phyloP scores from a whole-genome alignment of 2,113 vertebrate genomes.

The Hepsetus odoe region DNA sequence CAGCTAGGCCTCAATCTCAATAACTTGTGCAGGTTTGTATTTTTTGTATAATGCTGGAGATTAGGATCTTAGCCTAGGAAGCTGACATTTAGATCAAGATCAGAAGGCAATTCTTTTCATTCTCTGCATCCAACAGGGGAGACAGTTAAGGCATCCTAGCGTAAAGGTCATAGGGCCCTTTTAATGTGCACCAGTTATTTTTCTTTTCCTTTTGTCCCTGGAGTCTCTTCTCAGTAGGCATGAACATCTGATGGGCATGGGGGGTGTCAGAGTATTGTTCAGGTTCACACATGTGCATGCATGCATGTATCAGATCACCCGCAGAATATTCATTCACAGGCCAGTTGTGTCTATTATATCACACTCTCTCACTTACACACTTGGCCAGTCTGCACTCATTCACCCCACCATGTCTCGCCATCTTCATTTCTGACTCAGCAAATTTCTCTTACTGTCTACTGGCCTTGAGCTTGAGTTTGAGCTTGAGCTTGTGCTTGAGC shows the following conservation, averaged over 20 bases:
- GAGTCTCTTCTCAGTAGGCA: slow-evolving; percentile 4
- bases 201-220: slow-evolving; percentile 22
- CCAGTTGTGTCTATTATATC: background rate
- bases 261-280: slow-evolving; percentile 12
- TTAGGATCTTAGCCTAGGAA: background rate
- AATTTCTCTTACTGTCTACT: slow-evolving; percentile 33
- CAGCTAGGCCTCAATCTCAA: background rate
- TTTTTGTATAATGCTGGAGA: background rate
- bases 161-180: slow-evolving; percentile 7
- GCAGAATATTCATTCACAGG: background rate
- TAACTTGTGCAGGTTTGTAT: background rate
- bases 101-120: slow-evolving; percentile 3
- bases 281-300: slow-evolving; percentile 13
- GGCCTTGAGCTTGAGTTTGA: slow-evolving; percentile 10
- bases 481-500: too few species aligned
- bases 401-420: slow-evolving; percentile 6
- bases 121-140: background rate
- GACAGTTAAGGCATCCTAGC: background rate
- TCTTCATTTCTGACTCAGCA: slow-evolving; percentile 31
- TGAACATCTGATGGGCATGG: slow-evolving; percentile 7
- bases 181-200: slow-evolving; percentile 31
- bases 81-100: background rate
- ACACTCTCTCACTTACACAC: slow-evolving; percentile 16
- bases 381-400: slow-evolving; percentile 8
- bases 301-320: slow-evolving; percentile 5